phyloP scores from a whole-genome alignment of 2,888 invertebrate species.

The Nebria salina region DNA sequence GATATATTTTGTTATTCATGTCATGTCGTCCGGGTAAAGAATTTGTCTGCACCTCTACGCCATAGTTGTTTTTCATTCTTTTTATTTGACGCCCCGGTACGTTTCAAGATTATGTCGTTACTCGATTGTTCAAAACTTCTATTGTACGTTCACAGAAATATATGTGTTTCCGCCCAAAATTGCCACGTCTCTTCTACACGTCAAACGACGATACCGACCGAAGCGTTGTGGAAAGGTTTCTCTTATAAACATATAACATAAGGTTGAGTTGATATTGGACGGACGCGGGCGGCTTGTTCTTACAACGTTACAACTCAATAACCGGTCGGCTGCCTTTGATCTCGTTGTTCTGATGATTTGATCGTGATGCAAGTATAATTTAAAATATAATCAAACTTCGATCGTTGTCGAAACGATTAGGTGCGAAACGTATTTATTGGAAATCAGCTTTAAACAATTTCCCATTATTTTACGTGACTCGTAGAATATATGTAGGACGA shows the following conservation, averaged over 20 bases:
- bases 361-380: conserved; percentile 43
- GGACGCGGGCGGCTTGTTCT: conserved; percentile 33
- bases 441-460: not conserved
- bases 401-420: not conserved
- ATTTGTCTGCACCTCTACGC: conserved; percentile 33
- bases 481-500: not conserved
- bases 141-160: conserved; percentile 11
- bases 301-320: conserved; percentile 47
- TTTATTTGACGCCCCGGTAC: conserved; percentile 11
- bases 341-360: conserved; percentile 29
- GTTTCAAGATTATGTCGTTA: conserved; percentile 15
- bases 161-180: conserved; percentile 29
- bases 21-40: conserved; percentile 28
- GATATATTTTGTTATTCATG: conserved; percentile 31
- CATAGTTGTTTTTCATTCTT: not conserved
- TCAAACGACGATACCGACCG: not conserved
- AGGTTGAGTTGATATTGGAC: conserved; percentile 6
- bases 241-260: conserved; percentile 3
- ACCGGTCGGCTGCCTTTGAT: conserved; percentile 42
- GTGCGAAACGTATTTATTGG: not conserved
- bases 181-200: conserved; percentile 6
- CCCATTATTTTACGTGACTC: not conserved
- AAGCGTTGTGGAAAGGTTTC: too few relatives aligned
- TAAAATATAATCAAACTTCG: conserved; percentile 45
- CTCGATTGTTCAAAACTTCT: conserved; percentile 9